Base-by-base conservation (phyloP, 2,888 invertebrate species). In the Athrips mouffetella region DNA sequence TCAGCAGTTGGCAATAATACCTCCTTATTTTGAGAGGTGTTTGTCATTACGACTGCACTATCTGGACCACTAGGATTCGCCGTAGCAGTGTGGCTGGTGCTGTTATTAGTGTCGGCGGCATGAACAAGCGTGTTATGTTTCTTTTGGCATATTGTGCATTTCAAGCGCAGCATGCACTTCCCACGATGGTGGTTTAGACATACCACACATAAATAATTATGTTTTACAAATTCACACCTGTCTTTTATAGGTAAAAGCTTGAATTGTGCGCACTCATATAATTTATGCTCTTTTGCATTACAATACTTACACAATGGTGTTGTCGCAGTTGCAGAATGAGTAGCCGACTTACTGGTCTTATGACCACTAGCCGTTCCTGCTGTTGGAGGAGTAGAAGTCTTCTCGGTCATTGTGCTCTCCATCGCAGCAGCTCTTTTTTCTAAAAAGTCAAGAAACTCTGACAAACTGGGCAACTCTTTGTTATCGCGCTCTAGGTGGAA, bases 241-340 rank as follows among this genome's bases (percentile, higher is more conserved):
- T 25, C 25, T 41, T 25, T 13, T 27, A 10, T 15, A 13, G 27
- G 7, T 6, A 7, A 33, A 16, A 41, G 7, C 25, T 41, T 41
- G 15, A 41, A 41, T 16, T 27, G 2, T 1, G 27, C 23, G 11
- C 41, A 41, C 6, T 27, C 25, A 41, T n/a, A 41, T 2, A 41
- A 10, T 13, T 25, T 25, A 10, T 41, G 23, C 13, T n/a, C n/a
- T 11, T 41, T n/a, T n/a, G n/a, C 3, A 11, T 27, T 3, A 13
- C 41, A 41, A 15, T 41, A 27, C 41, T 41, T 41, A 41, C 27
- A 41, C n/a, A n/a, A n/a, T n/a, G n/a, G n/a, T n/a, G n/a, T n/a
- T n/a, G n/a, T n/a, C n/a, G n/a, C n/a, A n/a, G n/a, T n/a, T n/a
- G n/a, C n/a, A n/a, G n/a, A n/a, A n/a, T n/a, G n/a, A n/a, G n/a